These are phyloP conservation scores for Aplidium turbinatum DNA, from an alignment of 23 tunicate genomes.

Conservation along the genomic window DNA sequence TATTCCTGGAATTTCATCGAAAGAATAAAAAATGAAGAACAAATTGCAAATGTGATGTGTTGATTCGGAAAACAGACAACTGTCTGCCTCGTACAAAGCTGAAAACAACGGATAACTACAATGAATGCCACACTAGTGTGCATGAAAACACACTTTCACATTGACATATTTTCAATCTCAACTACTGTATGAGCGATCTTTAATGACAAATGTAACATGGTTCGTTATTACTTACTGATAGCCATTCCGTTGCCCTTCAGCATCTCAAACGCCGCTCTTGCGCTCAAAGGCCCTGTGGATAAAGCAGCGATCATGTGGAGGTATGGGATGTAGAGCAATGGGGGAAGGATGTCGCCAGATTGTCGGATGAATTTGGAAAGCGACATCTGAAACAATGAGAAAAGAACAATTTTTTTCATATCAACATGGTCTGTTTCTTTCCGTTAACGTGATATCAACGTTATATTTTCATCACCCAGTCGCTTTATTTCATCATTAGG, in stretches of 20 bases:
- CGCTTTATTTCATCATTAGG: slow-evolving; percentile 52
- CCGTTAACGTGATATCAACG: too few relatives aligned
- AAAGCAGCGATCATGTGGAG: slow-evolving; percentile 80
- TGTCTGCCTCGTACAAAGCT: too few relatives aligned
- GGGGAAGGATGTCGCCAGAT: slow-evolving; percentile 85
- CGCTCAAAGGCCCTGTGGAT: slow-evolving; percentile 70
- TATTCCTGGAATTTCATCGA: too few relatives aligned
- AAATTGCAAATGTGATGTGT: not conserved
- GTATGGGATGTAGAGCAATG: slow-evolving; percentile 80
- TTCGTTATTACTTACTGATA: too few relatives aligned
- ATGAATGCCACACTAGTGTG: not conserved
- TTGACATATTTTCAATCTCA: too few relatives aligned
- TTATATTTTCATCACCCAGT: too few relatives aligned
- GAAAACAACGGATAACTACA: not conserved
- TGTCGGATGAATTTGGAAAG: slow-evolving; percentile 84
- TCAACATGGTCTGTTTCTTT: too few relatives aligned
- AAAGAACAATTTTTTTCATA: too few relatives aligned
- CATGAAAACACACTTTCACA: too few relatives aligned
- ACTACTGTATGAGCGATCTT: too few relatives aligned
- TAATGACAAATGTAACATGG: too few relatives aligned
- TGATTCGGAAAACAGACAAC: not conserved
- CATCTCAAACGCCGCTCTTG: slow-evolving; percentile 83
- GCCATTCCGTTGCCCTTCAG: slow-evolving; percentile 59
- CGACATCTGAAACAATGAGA: slow-evolving; percentile 50
- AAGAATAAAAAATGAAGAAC: not conserved